phyloP scores from a whole-genome alignment of 2,797 vertebrate species.

The Notolabrus celidotus region DNA sequence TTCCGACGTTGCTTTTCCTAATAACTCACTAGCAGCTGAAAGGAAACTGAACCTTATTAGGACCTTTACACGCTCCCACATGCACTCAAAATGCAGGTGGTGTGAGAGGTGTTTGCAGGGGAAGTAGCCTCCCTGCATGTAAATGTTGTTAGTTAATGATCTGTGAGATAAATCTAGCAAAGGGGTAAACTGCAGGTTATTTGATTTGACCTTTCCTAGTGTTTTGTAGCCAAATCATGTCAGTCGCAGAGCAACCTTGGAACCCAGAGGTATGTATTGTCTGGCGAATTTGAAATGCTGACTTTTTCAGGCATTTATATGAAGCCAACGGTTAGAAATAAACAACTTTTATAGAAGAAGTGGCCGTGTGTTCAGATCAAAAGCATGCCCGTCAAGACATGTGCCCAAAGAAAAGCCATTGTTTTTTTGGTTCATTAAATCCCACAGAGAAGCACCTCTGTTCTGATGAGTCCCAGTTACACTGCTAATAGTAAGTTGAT shows the following conservation, averaged over 20 bases:
- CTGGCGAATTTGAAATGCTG: too few species aligned
- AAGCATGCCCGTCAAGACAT: too few species aligned
- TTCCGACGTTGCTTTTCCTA: slow-evolving; percentile 36
- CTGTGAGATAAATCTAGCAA: slow-evolving; percentile 37
- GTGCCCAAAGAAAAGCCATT: too few species aligned
- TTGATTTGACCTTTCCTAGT: slow-evolving; percentile 47
- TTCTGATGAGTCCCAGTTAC: too few species aligned
- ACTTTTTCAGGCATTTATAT: too few species aligned
- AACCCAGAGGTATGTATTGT: too few species aligned
- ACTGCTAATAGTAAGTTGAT: too few species aligned
- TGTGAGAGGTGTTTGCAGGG: slow-evolving; percentile 43
- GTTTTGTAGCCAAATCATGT: neutral
- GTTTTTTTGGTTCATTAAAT: too few species aligned
- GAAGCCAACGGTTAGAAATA: too few species aligned
- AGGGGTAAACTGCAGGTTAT: slow-evolving; percentile 54
- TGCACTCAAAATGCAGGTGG: slow-evolving; percentile 52
- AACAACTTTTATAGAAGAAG: too few species aligned
- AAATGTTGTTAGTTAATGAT: slow-evolving; percentile 49
- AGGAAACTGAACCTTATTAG: slow-evolving; percentile 37
- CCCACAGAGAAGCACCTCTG: too few species aligned
- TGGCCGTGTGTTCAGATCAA: too few species aligned
- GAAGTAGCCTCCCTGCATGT: slow-evolving; percentile 35
- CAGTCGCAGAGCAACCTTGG: slow-evolving; percentile 12
- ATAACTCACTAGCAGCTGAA: slow-evolving; percentile 32
- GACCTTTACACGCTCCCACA: slow-evolving; percentile 31